Evolutionary conservation across 1,140 invertebrate genomes (phyloP).

Genomic region (Drosophila tsacasi): DNA sequence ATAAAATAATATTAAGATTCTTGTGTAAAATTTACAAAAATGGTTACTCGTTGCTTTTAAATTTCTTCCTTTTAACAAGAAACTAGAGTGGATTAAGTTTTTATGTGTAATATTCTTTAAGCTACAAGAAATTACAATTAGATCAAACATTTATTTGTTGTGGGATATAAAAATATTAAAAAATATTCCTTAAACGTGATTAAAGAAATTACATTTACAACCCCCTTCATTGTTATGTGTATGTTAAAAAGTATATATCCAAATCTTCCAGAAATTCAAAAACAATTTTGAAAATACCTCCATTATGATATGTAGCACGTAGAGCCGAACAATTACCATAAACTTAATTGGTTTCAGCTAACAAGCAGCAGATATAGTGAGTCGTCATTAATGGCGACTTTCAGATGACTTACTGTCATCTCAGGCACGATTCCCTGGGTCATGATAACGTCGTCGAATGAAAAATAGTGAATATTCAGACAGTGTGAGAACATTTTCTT

Average conservation of each 20-base stretch:
- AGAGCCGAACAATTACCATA: slow-evolving; percentile 39
- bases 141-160: too few species aligned
- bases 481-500: slow-evolving; percentile 71
- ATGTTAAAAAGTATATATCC: background rate
- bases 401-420: slow-evolving; percentile 75
- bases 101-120: background rate
- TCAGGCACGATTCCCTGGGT: slow-evolving; percentile 53
- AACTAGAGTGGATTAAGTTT: background rate
- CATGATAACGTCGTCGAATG: slow-evolving; percentile 43
- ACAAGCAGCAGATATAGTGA: slow-evolving; percentile 7
- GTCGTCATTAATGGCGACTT: slow-evolving; percentile 69
- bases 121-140: background rate
- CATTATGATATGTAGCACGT: slow-evolving; percentile 50
- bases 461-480: slow-evolving; percentile 54
- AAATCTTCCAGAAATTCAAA: background rate
- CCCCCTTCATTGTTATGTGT: background rate
- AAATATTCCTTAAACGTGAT: background rate
- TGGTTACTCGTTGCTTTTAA: too few species aligned
- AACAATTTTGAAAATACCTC: slow-evolving; percentile 4
- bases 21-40: too few species aligned
- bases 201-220: too few species aligned
- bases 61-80: too few species aligned
- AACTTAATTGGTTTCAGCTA: slow-evolving; percentile 56
- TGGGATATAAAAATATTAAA: background rate
- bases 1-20: too few species aligned